Evolutionary conservation across 2,888 invertebrate species (phyloP).

Genomic region (Labia minor): DNA sequence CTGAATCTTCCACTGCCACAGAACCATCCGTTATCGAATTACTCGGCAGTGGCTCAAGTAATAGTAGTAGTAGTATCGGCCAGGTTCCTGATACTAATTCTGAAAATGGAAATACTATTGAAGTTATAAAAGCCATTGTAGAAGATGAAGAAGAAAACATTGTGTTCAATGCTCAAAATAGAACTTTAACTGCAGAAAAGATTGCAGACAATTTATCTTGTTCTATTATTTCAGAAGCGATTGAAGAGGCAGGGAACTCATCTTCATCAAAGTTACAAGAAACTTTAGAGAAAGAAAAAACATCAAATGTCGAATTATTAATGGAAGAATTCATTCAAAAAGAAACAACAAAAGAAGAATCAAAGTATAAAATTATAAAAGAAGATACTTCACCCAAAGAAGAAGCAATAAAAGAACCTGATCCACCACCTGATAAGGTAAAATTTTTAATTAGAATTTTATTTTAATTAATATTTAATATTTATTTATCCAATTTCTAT

Average conservation of each 20-base stretch:
- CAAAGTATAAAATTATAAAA: too few species aligned
- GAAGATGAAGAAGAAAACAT: conserved; percentile 8
- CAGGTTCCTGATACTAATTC: not conserved
- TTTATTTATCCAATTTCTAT: too few species aligned
- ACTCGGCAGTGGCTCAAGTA: not conserved
- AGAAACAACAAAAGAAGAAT: not conserved
- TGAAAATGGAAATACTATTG: conserved; percentile 14
- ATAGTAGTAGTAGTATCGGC: not conserved
- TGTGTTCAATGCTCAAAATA: conserved; percentile 14
- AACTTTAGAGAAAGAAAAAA: not conserved
- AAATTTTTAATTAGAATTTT: too few species aligned
- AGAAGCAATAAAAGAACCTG: not conserved
- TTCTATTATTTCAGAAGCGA: conserved; percentile 20
- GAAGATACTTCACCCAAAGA: too few species aligned
- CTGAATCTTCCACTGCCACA: not conserved
- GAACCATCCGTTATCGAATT: not conserved
- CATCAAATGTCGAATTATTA: not conserved
- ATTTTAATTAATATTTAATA: too few species aligned
- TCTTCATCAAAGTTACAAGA: not conserved
- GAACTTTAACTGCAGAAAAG: not conserved
- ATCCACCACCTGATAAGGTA: not conserved
- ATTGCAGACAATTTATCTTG: conserved; percentile 20
- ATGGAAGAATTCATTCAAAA: not conserved
- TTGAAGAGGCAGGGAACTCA: not conserved
- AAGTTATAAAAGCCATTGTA: not conserved